phyloP scores from a whole-genome alignment of 2,888 invertebrate genomes.

The Sinopyrophorus schimmeli region DNA sequence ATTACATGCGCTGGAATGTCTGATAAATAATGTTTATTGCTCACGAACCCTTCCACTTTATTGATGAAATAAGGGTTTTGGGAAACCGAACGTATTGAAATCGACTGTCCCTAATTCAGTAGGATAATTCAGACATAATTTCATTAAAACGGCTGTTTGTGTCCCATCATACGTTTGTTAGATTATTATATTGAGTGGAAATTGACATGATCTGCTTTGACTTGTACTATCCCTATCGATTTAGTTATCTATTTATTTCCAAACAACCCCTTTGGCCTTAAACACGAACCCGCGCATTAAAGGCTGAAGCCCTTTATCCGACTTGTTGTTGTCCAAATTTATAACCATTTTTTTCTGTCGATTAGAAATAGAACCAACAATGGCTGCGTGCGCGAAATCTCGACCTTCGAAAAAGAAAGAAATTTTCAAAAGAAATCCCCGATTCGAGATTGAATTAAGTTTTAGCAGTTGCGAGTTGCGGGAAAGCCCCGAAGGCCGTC shows the following conservation, averaged over 20 bases:
- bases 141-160: conserved; percentile 23
- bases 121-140: conserved; percentile 21
- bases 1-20: too few relatives aligned
- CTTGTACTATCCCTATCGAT: conserved; percentile 16
- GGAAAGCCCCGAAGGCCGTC: conserved; percentile 3
- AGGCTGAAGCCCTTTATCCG: too few relatives aligned
- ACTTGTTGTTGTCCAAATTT: too few relatives aligned
- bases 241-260: conserved; percentile 16
- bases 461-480: neutral
- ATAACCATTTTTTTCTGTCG: neutral
- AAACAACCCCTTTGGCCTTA: conserved; percentile 9
- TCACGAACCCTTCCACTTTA: too few relatives aligned
- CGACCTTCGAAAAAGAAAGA: neutral
- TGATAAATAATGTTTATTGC: too few relatives aligned
- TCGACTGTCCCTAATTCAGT: conserved; percentile 8
- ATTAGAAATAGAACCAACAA: conserved; percentile 7
- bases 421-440: neutral
- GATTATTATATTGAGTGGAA: conserved; percentile 27
- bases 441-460: conserved; percentile 13
- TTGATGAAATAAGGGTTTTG: too few relatives aligned
- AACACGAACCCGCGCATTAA: too few relatives aligned
- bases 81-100: conserved; percentile 16
- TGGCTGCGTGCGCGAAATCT: conserved; percentile 1
- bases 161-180: conserved; percentile 22
- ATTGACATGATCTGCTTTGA: conserved; percentile 19